Evolutionary conservation across 2,797 vertebrate species (phyloP), one percentile per base, ranked within the genome.

Genomic region (Lagodon rhomboides): DNA sequence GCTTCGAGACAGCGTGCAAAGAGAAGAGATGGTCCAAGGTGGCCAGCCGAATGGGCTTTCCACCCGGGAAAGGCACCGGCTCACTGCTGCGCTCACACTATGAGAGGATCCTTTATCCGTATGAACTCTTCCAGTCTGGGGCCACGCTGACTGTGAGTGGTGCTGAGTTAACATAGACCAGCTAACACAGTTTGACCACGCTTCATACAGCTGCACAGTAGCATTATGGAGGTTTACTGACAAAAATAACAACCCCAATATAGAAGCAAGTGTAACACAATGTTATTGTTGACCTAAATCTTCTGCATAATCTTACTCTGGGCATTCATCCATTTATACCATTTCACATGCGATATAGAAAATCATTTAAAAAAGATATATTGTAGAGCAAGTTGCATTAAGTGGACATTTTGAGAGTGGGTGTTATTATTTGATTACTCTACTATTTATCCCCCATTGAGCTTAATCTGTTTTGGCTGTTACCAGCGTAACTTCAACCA

Each of bases 11-110:
- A 0, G 96, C 96, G 47, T 98, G 97, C 87, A 99, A 98, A 91
- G 97, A 99, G 92, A 99, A 98, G 92, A 95, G 96, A 20, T 99
- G 98, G 98, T 97, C 98, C 71, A 98, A 97, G 90, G 97, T 99
- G 85, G 95, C 97, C 34, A 95, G 93, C 78, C 96, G 97, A 3
- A 97, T 99, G 95, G 97, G 97, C 61, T 99, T 97, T 88, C 95
- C 97, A n/a, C 89, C 96, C 0, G 98, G 98, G 65, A 99, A 97
- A 93, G 97, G 97, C 84, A 96, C 94, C 0, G 97, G 97, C 1
- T 97, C 98, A 0, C 88, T 99, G 66, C 93, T 99, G 55, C 98
- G 98, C 79, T 96, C 97, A 20, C 98, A 99, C 85, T 99, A 98
- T 55, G 97, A 99, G 86, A 95, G 96, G 82, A 97, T 99, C 89